These are phyloP conservation scores for Mechanitis mazaeus DNA, from an alignment of 2,888 invertebrate species.

Conservation along the genomic window DNA sequence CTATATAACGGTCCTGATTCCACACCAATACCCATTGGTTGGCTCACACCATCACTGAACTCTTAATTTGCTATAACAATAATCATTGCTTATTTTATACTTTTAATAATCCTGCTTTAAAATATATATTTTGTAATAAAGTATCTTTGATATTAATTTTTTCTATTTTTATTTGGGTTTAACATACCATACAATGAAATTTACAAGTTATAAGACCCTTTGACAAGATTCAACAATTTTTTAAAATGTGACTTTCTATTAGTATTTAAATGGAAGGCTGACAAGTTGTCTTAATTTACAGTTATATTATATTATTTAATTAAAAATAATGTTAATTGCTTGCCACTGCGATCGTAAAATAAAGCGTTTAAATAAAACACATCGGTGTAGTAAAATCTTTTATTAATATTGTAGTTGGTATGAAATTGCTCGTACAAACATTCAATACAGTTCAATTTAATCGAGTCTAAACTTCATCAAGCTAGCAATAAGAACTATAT, in stretches of 20 bases:
- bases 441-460: neutral
- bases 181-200: too few species aligned
- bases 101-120: neutral
- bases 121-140: too few species aligned
- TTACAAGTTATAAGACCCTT: too few species aligned
- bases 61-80: constrained; percentile 9
- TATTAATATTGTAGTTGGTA: neutral
- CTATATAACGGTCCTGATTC: constrained; percentile 58
- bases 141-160: neutral
- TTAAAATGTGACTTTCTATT: too few species aligned
- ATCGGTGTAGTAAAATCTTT: constrained; percentile 5
- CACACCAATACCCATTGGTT: constrained; percentile 81
- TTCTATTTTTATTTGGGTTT: neutral
- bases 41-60: constrained; percentile 76
- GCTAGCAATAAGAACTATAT: too few species aligned
- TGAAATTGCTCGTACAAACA: constrained; percentile 4
- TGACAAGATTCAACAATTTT: too few species aligned
- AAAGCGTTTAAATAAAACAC: too few species aligned
- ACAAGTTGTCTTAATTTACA: too few species aligned
- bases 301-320: too few species aligned
- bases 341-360: neutral
- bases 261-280: too few species aligned
- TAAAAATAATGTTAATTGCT: neutral
- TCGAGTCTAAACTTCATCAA: neutral
- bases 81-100: constrained; percentile 15